Evolutionary conservation across 2,888 invertebrate species (phyloP), one percentile per base, ranked within the genome.

Genomic region (Gari tellinella): DNA sequence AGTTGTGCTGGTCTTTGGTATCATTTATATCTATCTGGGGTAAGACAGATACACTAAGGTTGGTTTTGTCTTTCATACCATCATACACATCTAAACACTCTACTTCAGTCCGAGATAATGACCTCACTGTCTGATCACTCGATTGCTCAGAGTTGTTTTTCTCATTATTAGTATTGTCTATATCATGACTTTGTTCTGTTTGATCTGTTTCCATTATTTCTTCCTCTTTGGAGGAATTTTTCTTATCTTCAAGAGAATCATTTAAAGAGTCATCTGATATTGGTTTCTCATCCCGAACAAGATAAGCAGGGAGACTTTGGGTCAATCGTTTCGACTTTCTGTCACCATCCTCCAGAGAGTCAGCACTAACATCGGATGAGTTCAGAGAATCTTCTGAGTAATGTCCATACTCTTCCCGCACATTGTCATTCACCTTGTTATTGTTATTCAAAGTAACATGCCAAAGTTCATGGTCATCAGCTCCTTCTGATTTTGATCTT

Each of bases 301-400:
- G 45, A 40, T 67, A 57, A 53, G 51, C 51, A 46, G 70, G 70
- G 46, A 67, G 74, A 70, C 70, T 78, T 48, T 63, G 67, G 40
- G 73, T 61, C 26, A 73, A 40, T 26, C 49, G 23, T 26, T 46
- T 57, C 45, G 56, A 46, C 12, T 37, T 38, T 49, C 52, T 60
- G 2, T 45, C 58, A n/a, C 12, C 19, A 45, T 70, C 65, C 17
- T 84, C 81, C 52, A 80, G 63, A 17, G 77, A 79, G 58, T 82
- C 82, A 57, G 63, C 55, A 48, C 73, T 76, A 0, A 58, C 31
- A 56, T 68, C 62, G 14, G 45, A 45, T 1, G 63, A 60, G 57
- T 79, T 69, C 25, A 76, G 68, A 21, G 75, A 76, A 72, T 76
- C 74, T 48, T 72, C 68, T 40, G 72, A 73, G 46, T 72, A 73